These are phyloP conservation scores for Ochropacha duplaris DNA, from an alignment of 2,888 invertebrate genomes.

Conservation along the genomic window DNA sequence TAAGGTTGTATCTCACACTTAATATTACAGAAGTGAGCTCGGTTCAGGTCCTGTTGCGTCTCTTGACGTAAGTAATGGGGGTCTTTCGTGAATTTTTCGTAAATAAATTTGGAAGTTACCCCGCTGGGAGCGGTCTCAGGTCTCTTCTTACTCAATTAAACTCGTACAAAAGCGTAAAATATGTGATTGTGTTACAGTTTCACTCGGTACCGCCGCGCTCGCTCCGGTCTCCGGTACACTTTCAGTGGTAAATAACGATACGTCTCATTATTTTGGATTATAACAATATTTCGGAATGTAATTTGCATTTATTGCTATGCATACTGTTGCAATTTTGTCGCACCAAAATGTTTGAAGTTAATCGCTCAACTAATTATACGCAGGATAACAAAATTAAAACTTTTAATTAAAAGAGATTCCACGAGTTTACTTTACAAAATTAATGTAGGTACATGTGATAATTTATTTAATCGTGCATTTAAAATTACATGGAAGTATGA, in stretches of 20 bases:
- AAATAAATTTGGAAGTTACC: conserved; percentile 77
- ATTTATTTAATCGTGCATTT: background rate
- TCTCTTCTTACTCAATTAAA: conserved; percentile 79
- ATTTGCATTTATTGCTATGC: conserved; percentile 31
- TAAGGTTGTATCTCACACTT: conserved; percentile 78
- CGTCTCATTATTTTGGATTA: conserved; percentile 75
- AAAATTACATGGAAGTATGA: background rate
- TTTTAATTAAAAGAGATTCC: conserved; percentile 14
- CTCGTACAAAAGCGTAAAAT: conserved; percentile 77
- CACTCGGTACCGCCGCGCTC: conserved; percentile 40
- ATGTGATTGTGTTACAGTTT: conserved; percentile 79
- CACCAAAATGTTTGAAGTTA: conserved; percentile 5
- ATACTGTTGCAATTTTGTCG: background rate
- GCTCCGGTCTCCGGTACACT: conserved; percentile 42
- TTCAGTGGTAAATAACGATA: conserved; percentile 69
- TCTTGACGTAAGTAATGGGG: conserved; percentile 75
- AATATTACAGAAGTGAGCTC: conserved; percentile 70
- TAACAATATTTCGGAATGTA: conserved; percentile 70
- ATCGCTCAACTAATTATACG: conserved; percentile 12
- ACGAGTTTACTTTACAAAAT: conserved; percentile 6
- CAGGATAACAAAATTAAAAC: conserved; percentile 7
- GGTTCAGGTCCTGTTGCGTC: conserved; percentile 62
- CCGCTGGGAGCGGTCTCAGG: conserved; percentile 67
- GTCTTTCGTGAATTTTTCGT: conserved; percentile 67
- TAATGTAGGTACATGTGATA: background rate